Base-by-base conservation (phyloP, 2,113 vertebrate species). In the Epinephelus lanceolatus region DNA sequence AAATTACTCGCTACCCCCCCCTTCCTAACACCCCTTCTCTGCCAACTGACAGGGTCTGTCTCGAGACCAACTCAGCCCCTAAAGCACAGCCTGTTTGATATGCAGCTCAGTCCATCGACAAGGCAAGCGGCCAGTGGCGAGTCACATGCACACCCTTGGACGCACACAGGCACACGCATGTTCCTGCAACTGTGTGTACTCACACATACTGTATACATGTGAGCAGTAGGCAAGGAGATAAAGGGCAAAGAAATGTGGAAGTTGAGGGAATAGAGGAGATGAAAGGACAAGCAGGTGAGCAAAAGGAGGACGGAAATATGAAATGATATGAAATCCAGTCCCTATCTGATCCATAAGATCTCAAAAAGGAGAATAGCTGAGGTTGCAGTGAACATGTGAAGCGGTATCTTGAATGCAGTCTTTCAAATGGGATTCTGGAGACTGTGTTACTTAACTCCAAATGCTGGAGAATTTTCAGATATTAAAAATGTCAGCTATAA, bases 51-150 rank as follows among this genome's bases (percentile, higher is more conserved):
- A 84, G 80, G 69, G 76, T 80, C 81, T 83, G 77, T 82, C 77
- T 80, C 21, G 84, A 90, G 90, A 85, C 65, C 3, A 65, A 81
- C 76, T 77, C 82, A 42, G 83, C 47, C 83, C 81, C 80, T 47
- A 53, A 71, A 91, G 88, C 79, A 56, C 61, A 57, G 84, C 84
- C 91, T 92, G 86, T 83, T 94, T 94, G 92, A 92, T 90, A 94
- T 93, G 89, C 94, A 86, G 89, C 87, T 80, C 87, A 86, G 83
- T 49, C 4, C 12, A 61, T 81, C 25, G 37, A 67, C 51, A 9
- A 76, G 53, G 80, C 72, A 10, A 79, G 76, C 30, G 8, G 79
- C 83, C 88, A 87, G 52, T 72, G 60, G 66, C 10, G 37, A 61
- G 23, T 37, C 40, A 30, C 56, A 25, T 3, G 30, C 65, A 51